Conservation (phyloP, 2,797 vertebrate genomes). For the Aotus griseimembra region DNA sequence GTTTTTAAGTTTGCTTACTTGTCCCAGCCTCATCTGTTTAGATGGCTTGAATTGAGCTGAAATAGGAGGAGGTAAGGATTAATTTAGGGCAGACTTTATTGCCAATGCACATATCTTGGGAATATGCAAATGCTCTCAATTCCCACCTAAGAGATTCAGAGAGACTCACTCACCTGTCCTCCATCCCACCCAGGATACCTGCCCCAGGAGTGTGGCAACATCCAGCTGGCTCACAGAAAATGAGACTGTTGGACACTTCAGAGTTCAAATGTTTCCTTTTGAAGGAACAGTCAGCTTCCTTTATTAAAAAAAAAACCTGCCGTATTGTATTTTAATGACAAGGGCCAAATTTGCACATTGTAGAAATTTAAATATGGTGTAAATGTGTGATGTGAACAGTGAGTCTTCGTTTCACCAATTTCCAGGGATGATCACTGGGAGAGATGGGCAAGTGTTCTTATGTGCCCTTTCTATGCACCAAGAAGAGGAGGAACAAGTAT, state of each 20-base stretch:
- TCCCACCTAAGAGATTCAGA: neutral
- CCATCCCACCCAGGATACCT: too few relatives aligned
- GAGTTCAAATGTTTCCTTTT: neutral
- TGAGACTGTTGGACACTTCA: neutral
- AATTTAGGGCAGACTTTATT: neutral
- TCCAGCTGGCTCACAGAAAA: neutral
- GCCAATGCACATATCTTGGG: neutral
- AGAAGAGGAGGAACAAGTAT: neutral
- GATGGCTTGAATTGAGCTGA: neutral
- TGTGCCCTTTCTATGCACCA: neutral
- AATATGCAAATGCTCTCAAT: fast-evolving
- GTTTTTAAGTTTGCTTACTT: neutral
- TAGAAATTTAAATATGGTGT: neutral
- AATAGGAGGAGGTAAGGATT: neutral
- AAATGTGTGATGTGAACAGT: fast-evolving
- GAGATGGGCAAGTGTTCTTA: neutral
- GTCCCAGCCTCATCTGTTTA: neutral
- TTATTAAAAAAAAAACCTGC: neutral
- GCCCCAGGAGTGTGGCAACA: fast-evolving
- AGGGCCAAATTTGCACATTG: neutral
- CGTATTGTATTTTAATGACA: neutral
- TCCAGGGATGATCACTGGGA: neutral
- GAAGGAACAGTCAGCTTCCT: neutral
- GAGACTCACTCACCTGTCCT: neutral
- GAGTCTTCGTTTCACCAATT: neutral